A percentile compares a stretch with the other conserved stretches of the same genome.
phyloP scores from a whole-genome alignment of 2,888 invertebrate genomes.

The Trissolcus japonicus region DNA sequence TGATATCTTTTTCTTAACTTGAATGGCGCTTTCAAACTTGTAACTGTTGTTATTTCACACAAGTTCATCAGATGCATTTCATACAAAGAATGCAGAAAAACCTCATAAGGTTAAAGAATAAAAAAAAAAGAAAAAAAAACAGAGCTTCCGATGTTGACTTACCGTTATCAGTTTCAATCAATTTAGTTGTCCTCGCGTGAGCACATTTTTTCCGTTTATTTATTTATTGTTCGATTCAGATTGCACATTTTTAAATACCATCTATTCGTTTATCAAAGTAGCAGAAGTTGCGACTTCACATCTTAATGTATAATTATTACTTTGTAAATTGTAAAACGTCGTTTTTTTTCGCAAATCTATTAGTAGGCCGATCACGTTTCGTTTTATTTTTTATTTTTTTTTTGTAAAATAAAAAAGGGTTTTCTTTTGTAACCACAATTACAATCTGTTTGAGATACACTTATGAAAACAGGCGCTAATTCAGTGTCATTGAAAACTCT shows the following conservation, averaged over 20 bases:
- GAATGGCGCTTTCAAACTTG: not conserved
- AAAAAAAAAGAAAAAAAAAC: no score
- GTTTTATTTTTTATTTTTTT: no score
- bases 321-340: not conserved
- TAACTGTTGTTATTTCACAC: not conserved
- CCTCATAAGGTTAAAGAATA: not conserved
- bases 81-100: not conserved
- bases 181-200: constrained; percentile 3
- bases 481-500: not conserved
- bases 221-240: constrained; percentile 7
- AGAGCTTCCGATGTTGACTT: constrained; percentile 6
- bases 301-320: no score
- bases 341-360: no score
- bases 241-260: constrained; percentile 1
- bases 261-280: no score
- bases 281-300: no score
- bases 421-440: no score
- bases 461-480: no score
- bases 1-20: no score
- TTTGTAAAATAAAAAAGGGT: no score
- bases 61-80: not conserved
- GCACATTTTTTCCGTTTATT: constrained; percentile 5
- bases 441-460: no score
- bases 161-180: constrained; percentile 6
- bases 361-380: no score